A percentile compares a stretch with the other conserved stretches of the same genome.
Evolutionary conservation across 1,140 invertebrate species (phyloP).

Genomic region (Telenomus remus): DNA sequence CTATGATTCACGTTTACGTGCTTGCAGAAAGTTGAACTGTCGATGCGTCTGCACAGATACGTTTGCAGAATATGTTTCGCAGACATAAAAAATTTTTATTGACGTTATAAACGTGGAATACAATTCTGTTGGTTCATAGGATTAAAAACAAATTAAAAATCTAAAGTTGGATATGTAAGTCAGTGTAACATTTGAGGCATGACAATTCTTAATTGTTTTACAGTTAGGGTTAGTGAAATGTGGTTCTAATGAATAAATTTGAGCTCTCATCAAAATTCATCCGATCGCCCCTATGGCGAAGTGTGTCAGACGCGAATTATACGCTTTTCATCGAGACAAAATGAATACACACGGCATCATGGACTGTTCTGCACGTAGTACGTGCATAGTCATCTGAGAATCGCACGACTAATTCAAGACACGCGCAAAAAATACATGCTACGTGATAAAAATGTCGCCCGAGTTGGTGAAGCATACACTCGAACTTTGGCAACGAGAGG

Average conservation of each 20-base stretch:
- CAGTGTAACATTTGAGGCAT: no score
- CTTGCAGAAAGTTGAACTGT: no score
- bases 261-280: conserved; percentile 5
- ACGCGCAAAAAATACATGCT: conserved; percentile 20
- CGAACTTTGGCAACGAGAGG: conserved; percentile 4
- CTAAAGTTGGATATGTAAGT: no score
- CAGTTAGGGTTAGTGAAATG: no score
- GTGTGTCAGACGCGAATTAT: conserved; percentile 5
- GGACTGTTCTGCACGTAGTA: conserved; percentile 20
- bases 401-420: conserved; percentile 22
- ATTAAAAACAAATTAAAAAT: no score
- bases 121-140: no score
- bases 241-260: conserved; percentile 6
- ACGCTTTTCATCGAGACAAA: background rate
- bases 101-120: no score
- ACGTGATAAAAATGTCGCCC: conserved; percentile 38
- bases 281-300: background rate
- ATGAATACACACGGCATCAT: conserved; percentile 10
- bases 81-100: no score
- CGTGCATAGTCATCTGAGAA: conserved; percentile 8
- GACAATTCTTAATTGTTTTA: no score
- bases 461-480: background rate
- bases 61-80: no score
- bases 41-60: no score
- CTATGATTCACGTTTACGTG: no score